Evolutionary conservation across 2,797 vertebrate species (phyloP).

Genomic region (Hoplostethus atlanticus): DNA sequence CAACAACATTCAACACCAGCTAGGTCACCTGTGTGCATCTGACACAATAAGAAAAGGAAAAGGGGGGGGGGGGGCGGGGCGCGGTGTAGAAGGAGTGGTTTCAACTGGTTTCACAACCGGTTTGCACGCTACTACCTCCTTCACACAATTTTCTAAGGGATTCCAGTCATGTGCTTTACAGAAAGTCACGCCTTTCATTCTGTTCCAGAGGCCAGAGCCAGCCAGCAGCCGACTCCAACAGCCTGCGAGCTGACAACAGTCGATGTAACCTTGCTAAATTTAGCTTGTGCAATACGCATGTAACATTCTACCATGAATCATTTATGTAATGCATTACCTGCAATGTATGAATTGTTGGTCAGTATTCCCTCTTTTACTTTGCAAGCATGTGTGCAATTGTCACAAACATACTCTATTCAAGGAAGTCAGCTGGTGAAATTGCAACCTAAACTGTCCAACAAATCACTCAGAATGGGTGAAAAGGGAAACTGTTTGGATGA

Average conservation of each 20-base stretch:
- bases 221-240: neutral
- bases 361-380: neutral
- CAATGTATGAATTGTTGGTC: neutral
- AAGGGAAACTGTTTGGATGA: conserved; percentile 73
- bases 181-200: conserved; percentile 12
- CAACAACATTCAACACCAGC: conserved; percentile 45
- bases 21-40: conserved; percentile 53
- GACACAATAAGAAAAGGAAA: conserved; percentile 40
- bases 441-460: conserved; percentile 48
- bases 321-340: neutral
- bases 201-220: conserved; percentile 15
- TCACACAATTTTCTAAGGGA: conserved; percentile 31
- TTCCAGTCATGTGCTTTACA: conserved; percentile 49
- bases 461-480: conserved; percentile 61
- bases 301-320: neutral
- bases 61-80: neutral
- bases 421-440: conserved; percentile 50
- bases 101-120: conserved; percentile 56
- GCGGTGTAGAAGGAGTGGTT: conserved; percentile 4
- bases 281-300: neutral
- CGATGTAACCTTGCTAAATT: too few species aligned
- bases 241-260: conserved; percentile 3
- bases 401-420: conserved; percentile 19
- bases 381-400: conserved; percentile 4
- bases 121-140: conserved; percentile 21